These are phyloP conservation scores for Strigamia crassipes DNA, from an alignment of 2,888 invertebrate species.

Conservation along the genomic window DNA sequence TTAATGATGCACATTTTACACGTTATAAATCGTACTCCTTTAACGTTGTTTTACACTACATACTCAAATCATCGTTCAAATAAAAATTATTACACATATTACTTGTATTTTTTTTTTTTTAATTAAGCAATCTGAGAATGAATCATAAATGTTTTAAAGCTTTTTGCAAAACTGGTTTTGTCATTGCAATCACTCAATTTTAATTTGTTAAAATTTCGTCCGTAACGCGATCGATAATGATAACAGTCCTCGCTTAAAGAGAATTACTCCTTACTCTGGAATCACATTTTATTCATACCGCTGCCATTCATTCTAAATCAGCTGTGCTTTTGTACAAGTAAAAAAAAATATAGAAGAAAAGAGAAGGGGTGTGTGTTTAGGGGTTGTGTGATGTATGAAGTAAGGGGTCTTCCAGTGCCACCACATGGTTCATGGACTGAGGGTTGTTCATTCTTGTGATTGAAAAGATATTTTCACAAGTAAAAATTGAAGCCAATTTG, in stretches of 20 bases:
- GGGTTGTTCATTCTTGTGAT: constrained; percentile 32
- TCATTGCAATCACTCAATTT: neutral
- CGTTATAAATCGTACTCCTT: too few species aligned
- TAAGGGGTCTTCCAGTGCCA: constrained; percentile 22
- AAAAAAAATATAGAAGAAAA: neutral
- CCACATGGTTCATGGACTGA: constrained; percentile 38
- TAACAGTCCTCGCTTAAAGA: neutral
- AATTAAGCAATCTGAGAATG: neutral
- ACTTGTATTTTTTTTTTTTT: too few species aligned
- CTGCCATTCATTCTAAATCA: neutral
- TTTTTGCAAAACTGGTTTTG: constrained; percentile 4
- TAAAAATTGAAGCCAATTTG: constrained; percentile 40
- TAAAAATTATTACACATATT: too few species aligned
- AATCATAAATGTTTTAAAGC: neutral
- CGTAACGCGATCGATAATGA: neutral
- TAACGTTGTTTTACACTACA: too few species aligned
- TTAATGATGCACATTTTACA: too few species aligned
- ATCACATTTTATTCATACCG: constrained; percentile 11
- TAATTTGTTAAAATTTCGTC: neutral
- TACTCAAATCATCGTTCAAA: too few species aligned
- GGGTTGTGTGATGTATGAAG: constrained; percentile 40
- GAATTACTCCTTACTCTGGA: neutral
- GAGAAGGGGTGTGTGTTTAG: neutral
- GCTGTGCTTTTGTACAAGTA: neutral
- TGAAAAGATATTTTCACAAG: constrained; percentile 13